Base-by-base conservation (phyloP, 2,797 vertebrate species). In the Sebastes diploproa region DNA sequence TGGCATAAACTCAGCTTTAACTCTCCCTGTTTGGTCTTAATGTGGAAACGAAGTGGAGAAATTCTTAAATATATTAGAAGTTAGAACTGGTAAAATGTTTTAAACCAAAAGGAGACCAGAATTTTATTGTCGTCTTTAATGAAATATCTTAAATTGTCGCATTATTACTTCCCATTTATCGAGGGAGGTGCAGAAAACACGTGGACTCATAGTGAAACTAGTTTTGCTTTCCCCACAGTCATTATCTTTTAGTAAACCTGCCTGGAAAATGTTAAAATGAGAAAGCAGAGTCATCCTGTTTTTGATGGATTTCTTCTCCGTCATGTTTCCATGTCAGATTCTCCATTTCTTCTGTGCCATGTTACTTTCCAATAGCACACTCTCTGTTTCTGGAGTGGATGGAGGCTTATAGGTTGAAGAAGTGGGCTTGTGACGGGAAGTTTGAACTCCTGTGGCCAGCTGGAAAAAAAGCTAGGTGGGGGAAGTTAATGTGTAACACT, bases 401-500 rank as follows among this genome's bases (percentile, higher is more conserved):
- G 67, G 55, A 83, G 68, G 55, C 67, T 6, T 64, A 10, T 70
- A 58, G 6, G 69, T 83, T 67, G 36, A 54, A 86, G 80, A 80
- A 82, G 70, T 58, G 54, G 7, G 27, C 30, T 83, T 82, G 60
- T 80, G 77, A 87, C 52, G 18, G 82, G 81, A 91, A 81, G 85
- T 83, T 63, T 88, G 68, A 85, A 75, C 73, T 82, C 56, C 50
- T 77, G 32, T 84, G 68, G 80, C 54, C 56, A 29, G 56, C 77
- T 69, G 78, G 80, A 83, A 87, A 88, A 87, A 88, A 87, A 88
- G 82, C 54, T 78, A 85, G 88, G 91, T 85, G 87, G 85, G 86
- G 84, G 87, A 80, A 90, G 91, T 93, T 92, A 92, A 92, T 92
- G 87, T 87, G 69, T 91, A 89, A 91, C 88, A 32, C 67, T 72